Conservation (phyloP, 2,797 vertebrate genomes). For the Betta splendens region DNA sequence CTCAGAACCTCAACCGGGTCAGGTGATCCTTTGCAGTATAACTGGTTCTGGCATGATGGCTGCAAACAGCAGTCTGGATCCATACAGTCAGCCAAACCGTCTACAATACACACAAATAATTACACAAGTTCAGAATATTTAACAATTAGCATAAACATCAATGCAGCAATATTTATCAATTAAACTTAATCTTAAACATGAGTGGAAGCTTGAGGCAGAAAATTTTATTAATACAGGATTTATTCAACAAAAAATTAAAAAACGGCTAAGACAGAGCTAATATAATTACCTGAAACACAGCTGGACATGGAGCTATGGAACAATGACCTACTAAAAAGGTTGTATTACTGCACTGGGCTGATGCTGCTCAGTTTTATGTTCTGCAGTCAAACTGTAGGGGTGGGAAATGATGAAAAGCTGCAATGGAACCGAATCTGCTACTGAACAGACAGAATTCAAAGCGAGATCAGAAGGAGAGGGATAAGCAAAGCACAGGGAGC, state of each 20-base stretch:
- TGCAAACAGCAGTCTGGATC: slow-evolving; percentile 98
- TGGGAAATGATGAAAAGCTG: background rate
- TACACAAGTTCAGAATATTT: too few relatives aligned
- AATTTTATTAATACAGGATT: too few relatives aligned
- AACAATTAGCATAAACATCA: too few relatives aligned
- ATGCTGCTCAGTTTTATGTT: too few relatives aligned
- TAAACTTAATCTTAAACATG: too few relatives aligned
- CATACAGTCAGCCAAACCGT: slow-evolving; percentile 95
- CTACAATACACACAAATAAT: slow-evolving; percentile 74
- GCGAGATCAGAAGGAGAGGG: slow-evolving; percentile 11
- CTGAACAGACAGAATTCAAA: slow-evolving; percentile 7
- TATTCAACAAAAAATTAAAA: too few relatives aligned
- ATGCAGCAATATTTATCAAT: too few relatives aligned
- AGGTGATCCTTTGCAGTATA: slow-evolving; percentile 91
- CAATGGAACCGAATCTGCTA: background rate
- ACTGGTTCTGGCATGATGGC: slow-evolving; percentile 93
- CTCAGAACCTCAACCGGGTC: slow-evolving; percentile 93
- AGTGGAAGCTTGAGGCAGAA: too few relatives aligned
- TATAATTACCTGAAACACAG: background rate
- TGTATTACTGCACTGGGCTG: too few relatives aligned
- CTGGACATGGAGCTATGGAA: too few relatives aligned
- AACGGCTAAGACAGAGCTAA: background rate
- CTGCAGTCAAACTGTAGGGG: background rate
- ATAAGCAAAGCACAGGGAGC: slow-evolving; percentile 31
- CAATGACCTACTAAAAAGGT: too few relatives aligned